Evolutionary conservation across 1,140 invertebrate genomes (phyloP).

Genomic region (Oryctes rhinoceros): DNA sequence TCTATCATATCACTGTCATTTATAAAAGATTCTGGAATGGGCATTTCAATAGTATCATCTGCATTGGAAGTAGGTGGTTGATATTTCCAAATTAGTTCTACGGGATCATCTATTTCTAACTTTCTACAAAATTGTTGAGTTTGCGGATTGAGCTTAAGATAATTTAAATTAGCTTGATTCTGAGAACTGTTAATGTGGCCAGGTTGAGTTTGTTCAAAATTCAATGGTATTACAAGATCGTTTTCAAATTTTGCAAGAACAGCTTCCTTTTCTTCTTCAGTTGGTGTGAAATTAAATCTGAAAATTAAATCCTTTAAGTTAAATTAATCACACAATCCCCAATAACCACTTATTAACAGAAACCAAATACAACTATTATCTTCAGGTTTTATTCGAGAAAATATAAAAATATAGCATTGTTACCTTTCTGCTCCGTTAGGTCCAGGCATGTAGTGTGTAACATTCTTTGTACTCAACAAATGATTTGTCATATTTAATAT

Average conservation of each 20-base stretch:
- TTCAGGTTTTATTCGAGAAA: too few species aligned
- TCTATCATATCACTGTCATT: conserved; percentile 40
- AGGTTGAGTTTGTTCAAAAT: conserved; percentile 79
- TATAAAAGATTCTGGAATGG: conserved; percentile 20
- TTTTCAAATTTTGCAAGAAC: conserved; percentile 73
- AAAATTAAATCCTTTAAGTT: conserved; percentile 41
- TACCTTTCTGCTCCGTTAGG: conserved; percentile 73
- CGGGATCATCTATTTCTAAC: conserved; percentile 81
- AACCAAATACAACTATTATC: too few species aligned
- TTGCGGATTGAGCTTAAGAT: conserved; percentile 79
- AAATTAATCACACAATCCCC: too few species aligned
- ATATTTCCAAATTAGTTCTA: conserved; percentile 61
- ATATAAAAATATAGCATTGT: neutral
- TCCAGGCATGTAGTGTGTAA: conserved; percentile 81
- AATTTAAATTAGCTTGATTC: conserved; percentile 58
- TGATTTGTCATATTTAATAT: conserved; percentile 90
- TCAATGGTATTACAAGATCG: conserved; percentile 75
- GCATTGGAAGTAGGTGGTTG: conserved; percentile 54
- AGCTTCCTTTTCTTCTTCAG: conserved; percentile 74
- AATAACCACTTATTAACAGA: too few species aligned
- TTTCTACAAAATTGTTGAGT: conserved; percentile 83
- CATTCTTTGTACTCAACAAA: conserved; percentile 77
- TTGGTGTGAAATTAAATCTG: conserved; percentile 80
- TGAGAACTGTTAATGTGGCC: conserved; percentile 65
- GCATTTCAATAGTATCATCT: conserved; percentile 12